Base-by-base conservation (phyloP, 2,888 invertebrate genomes). In the Drosophila paranaensis region DNA sequence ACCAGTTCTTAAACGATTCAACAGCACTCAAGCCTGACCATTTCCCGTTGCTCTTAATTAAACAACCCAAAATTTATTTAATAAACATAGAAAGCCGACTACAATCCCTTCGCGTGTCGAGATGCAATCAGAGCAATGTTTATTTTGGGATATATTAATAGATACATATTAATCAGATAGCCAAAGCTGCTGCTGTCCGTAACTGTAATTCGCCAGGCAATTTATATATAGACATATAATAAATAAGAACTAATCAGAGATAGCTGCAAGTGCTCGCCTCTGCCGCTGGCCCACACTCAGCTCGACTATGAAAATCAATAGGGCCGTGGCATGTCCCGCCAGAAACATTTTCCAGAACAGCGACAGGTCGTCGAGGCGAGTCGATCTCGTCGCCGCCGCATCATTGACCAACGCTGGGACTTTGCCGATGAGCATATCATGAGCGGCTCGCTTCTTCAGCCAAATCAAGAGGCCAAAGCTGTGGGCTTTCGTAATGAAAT, bases 241-340 rank as follows among this genome's bases (percentile, higher is more conserved):
- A 35, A 13, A 50, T 33, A 33, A 6, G 3, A 11, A 14, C 14
- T 37, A 37, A 37, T 53, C 33, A 35, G 33, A 35, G 33, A 20
- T 50, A 20, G 20, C 50, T 50, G 35, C 13, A 33, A 9, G 2
- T 48, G 14, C 46, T 9, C 6, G 8, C 42, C 40, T 43, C 27
- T 50, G 50, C 39, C 55, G 54, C 10, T 16, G 20, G 10, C 10
- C 9, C 0, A 58, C 1, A 0, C 11, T 0, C 1, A 81, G 1
- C 33, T 82, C 88, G 0, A 0, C 25, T 0, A 66, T 0, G 27
- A 87, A 78, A 4, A 30, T 43, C 0, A 43, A 1, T 2, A 10
- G 0, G 5, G 42, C 60, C 0, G 62, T 0, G 0, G 4, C 3
- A 0, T n/a, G 11, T 1, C 54, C 71, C 1, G 13, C 0, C 0